phyloP scores from a whole-genome alignment of 2,888 invertebrate genomes.

The Eupithecia tripunctaria region DNA sequence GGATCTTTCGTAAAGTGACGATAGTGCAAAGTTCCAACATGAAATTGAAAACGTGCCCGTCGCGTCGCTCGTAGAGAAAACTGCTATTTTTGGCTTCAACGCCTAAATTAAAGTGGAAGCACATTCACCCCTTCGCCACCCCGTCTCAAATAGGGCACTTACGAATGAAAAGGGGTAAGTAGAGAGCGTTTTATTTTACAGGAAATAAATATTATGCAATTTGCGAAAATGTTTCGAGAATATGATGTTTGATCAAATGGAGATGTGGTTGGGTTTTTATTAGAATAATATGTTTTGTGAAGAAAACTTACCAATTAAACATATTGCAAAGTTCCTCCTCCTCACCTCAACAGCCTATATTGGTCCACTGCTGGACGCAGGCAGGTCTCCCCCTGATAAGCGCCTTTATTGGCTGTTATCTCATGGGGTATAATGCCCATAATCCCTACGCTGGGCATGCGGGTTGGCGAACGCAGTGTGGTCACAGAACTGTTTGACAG shows the following conservation, averaged over 20 bases:
- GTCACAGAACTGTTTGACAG: too few relatives aligned
- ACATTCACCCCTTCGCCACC: slow-evolving; percentile 34
- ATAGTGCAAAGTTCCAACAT: slow-evolving; percentile 36
- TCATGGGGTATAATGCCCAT: too few relatives aligned
- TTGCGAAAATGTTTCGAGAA: slow-evolving; percentile 2
- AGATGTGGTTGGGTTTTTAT: background rate
- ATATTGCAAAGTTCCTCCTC: too few relatives aligned
- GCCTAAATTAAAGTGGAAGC: slow-evolving; percentile 39
- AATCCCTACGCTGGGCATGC: too few relatives aligned
- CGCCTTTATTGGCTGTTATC: too few relatives aligned
- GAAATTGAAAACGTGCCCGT: slow-evolving; percentile 45
- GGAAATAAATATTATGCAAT: slow-evolving; percentile 18
- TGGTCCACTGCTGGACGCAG: too few relatives aligned
- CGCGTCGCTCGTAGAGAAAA: slow-evolving; percentile 36
- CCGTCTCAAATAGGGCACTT: slow-evolving; percentile 32
- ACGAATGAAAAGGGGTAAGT: slow-evolving; percentile 24
- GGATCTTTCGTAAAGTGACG: slow-evolving; percentile 1
- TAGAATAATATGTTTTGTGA: background rate
- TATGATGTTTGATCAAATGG: background rate
- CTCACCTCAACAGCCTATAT: too few relatives aligned
- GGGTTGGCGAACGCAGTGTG: too few relatives aligned
- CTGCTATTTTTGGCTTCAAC: slow-evolving; percentile 39
- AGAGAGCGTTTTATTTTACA: slow-evolving; percentile 22
- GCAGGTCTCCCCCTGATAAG: too few relatives aligned
- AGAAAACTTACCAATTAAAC: too few relatives aligned